These are phyloP conservation scores for Agapornis roseicollis DNA, from an alignment of 2,113 vertebrate genomes.

Conservation along the genomic window DNA sequence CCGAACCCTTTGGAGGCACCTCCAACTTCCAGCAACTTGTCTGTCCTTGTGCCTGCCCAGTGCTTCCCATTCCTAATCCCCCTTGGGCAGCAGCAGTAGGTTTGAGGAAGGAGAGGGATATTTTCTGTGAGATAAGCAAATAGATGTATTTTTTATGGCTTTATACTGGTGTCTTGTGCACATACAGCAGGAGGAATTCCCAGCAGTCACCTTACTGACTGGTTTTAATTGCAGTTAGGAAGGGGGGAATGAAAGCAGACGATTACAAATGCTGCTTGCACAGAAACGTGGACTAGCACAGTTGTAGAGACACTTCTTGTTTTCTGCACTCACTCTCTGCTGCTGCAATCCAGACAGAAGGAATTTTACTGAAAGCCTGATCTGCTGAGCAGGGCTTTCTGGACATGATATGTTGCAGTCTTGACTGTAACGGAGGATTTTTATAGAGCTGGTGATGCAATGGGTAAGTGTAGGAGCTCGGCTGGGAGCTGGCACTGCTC, in stretches of 20 bases:
- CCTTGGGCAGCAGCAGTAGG: neutral
- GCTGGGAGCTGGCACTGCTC: neutral
- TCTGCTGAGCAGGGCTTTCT: neutral
- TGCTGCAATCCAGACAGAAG: neutral
- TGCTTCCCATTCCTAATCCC: neutral
- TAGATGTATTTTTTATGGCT: neutral
- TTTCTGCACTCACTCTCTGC: neutral
- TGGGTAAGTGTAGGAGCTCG: neutral
- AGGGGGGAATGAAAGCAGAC: neutral
- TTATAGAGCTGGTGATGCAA: neutral
- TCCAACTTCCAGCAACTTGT: neutral
- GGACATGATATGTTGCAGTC: neutral
- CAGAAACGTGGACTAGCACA: rapidly evolving
- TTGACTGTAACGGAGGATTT: neutral
- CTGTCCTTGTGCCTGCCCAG: neutral
- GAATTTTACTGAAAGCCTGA: neutral
- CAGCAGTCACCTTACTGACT: neutral
- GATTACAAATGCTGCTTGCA: neutral
- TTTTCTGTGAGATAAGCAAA: constrained; percentile 7
- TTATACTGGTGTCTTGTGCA: neutral
- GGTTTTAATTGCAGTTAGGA: neutral
- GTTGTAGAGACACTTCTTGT: neutral
- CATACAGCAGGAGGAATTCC: neutral
- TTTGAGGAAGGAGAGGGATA: neutral
- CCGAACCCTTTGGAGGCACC: neutral